phyloP scores from a whole-genome alignment of 2,797 vertebrate genomes.

The Cynopterus sphinx region DNA sequence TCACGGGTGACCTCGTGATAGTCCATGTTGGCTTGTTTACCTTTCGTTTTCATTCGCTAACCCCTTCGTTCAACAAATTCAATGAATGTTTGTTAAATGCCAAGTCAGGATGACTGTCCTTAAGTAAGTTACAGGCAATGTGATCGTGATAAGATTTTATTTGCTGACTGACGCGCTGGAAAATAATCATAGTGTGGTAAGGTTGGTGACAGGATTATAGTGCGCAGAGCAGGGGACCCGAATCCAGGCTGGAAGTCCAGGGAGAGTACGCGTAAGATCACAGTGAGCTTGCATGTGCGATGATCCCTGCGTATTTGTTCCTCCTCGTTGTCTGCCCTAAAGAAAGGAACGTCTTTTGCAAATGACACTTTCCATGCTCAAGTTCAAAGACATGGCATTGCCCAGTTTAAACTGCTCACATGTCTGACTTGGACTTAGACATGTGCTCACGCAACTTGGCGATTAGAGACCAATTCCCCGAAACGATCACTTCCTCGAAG shows the following conservation, averaged over 20 bases:
- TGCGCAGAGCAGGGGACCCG: background rate
- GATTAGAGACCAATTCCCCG: background rate
- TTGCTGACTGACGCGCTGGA: background rate
- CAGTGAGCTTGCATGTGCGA: background rate
- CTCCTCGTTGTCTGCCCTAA: background rate
- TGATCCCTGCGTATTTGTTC: background rate
- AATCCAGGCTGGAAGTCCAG: background rate
- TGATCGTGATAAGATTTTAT: background rate
- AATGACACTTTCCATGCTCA: background rate
- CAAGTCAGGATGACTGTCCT: background rate
- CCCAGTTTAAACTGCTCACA: background rate
- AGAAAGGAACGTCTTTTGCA: background rate
- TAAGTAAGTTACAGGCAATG: background rate
- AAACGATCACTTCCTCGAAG: background rate
- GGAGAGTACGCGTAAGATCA: background rate
- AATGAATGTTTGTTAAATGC: background rate
- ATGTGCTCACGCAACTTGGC: background rate
- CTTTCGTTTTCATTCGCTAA: background rate
- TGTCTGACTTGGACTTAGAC: constrained; percentile 25
- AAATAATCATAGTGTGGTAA: background rate
- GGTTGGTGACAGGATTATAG: background rate
- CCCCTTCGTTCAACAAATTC: background rate
- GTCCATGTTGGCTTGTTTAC: background rate
- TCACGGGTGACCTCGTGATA: background rate
- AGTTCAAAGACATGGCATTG: background rate